Percentiles rank a stretch among this genome's conserved stretches.
Conservation (phyloP, 2,888 invertebrate genomes). For the Beris morrisii region DNA sequence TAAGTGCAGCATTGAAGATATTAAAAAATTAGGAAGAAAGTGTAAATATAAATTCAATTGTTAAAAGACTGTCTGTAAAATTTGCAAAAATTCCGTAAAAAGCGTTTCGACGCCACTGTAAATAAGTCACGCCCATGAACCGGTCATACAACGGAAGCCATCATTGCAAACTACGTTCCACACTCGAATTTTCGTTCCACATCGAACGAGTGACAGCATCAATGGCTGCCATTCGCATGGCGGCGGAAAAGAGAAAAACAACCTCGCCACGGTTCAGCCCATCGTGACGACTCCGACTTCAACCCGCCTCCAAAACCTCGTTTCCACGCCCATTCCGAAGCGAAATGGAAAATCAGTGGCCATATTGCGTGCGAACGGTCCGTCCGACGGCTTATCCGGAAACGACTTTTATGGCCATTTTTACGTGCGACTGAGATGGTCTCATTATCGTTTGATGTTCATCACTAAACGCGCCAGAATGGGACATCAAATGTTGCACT, state of each 20-base stretch:
- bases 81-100: too few species aligned
- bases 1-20: too few species aligned
- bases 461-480: constrained; percentile 49
- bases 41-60: too few species aligned
- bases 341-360: background rate
- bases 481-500: constrained; percentile 56
- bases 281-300: background rate
- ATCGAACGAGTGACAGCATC: background rate
- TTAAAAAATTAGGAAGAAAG: too few species aligned
- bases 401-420: constrained; percentile 52
- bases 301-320: background rate
- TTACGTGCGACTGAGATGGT: constrained; percentile 57
- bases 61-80: too few species aligned
- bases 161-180: constrained; percentile 48
- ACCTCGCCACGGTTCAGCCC: background rate
- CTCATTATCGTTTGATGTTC: constrained; percentile 53
- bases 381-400: constrained; percentile 5
- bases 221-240: too few species aligned
- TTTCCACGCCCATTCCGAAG: background rate
- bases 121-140: constrained; percentile 37
- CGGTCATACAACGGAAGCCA: constrained; percentile 53
- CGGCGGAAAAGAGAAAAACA: constrained; percentile 8
- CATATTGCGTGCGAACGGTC: constrained; percentile 2
- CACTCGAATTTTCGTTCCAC: constrained; percentile 24
- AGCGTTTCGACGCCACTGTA: constrained; percentile 34